phyloP scores from a whole-genome alignment of 1,140 invertebrate genomes.

The Aethina tumida region DNA sequence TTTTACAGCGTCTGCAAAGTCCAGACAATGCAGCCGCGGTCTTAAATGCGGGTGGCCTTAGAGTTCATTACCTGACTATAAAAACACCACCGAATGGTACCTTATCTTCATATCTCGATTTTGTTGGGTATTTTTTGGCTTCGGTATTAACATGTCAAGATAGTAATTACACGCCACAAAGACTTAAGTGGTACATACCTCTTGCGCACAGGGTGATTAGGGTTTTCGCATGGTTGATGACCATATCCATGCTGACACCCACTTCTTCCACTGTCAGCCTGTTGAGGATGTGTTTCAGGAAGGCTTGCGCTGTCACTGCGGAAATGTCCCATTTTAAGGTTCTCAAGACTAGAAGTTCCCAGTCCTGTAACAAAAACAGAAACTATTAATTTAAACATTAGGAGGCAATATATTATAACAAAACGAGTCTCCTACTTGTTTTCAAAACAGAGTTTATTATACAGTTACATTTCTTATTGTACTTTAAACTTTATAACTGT shows the following conservation, averaged over 20 bases:
- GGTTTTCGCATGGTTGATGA: conserved; percentile 64
- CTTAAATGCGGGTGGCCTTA: too few relatives aligned
- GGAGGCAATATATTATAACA: too few relatives aligned
- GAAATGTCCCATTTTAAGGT: conserved; percentile 59
- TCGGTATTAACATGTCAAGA: not conserved
- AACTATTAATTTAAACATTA: too few relatives aligned
- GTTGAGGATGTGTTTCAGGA: conserved; percentile 50
- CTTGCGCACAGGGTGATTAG: conserved; percentile 69
- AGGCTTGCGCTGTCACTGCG: conserved; percentile 57
- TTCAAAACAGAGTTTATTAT: too few relatives aligned
- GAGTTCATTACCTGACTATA: not conserved
- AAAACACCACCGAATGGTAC: not conserved
- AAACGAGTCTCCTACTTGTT: too few relatives aligned
- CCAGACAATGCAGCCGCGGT: too few relatives aligned
- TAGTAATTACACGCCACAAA: not conserved
- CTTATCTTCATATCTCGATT: conserved; percentile 1
- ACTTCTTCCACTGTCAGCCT: conserved; percentile 27
- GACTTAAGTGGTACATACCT: conserved; percentile 45
- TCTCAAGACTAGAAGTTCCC: conserved; percentile 59
- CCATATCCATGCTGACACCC: conserved; percentile 48
- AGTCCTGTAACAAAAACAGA: conserved; percentile 45
- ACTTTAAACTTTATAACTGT: too few relatives aligned
- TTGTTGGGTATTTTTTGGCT: not conserved
- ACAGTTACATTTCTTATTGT: too few relatives aligned
- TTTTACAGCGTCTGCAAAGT: too few relatives aligned